Evolutionary conservation across 2,113 vertebrate species (phyloP).

Genomic region (Hyperoodon ampullatus): DNA sequence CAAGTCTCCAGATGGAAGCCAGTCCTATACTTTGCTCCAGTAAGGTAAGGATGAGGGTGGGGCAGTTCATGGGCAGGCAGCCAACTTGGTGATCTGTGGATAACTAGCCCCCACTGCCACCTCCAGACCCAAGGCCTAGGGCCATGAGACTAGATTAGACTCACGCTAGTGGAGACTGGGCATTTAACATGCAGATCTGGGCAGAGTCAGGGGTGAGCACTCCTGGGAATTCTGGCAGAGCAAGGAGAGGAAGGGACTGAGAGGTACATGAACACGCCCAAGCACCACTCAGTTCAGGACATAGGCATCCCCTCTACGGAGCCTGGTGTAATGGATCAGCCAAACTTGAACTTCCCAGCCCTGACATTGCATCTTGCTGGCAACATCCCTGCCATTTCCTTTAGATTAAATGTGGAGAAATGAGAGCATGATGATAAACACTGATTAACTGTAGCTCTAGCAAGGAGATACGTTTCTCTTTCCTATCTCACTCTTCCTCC

Average conservation of each 20-base stretch:
- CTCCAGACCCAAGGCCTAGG: not conserved
- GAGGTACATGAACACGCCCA: not conserved
- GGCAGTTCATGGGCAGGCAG: not conserved
- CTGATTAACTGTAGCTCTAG: not conserved
- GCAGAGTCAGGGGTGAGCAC: not conserved
- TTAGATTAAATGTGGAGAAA: constrained; percentile 31
- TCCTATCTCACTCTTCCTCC: not conserved
- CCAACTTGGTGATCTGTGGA: not conserved
- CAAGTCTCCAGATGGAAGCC: not conserved
- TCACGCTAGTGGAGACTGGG: not conserved
- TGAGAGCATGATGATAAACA: constrained; percentile 41
- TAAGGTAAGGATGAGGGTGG: not conserved
- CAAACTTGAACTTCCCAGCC: not conserved
- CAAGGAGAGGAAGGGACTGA: not conserved
- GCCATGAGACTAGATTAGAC: not conserved
- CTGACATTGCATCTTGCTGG: not conserved
- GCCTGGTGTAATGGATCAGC: not conserved
- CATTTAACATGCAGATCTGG: not conserved
- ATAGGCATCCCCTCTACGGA: not conserved
- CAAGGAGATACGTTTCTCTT: not conserved
- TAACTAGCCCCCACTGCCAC: not conserved
- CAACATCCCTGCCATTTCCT: not conserved
- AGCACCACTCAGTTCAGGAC: not conserved
- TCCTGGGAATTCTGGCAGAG: not conserved
- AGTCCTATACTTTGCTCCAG: not conserved